phyloP scores from a whole-genome alignment of 2,113 vertebrate genomes.

The Spea multiplicata region DNA sequence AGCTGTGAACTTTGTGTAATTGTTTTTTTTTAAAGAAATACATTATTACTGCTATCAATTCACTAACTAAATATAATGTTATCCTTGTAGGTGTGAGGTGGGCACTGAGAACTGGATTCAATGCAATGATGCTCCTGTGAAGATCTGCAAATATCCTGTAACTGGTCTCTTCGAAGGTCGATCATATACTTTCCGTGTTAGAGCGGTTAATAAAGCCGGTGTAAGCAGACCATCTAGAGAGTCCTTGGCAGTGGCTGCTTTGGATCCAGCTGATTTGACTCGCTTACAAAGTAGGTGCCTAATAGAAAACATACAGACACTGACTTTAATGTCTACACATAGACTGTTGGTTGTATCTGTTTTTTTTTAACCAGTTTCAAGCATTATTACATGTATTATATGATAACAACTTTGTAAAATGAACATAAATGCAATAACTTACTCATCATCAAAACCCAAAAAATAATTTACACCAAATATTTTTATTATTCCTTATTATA shows the following conservation, averaged over 20 bases:
- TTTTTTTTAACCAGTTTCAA: no score
- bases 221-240: slow-evolving; percentile 84
- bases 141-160: slow-evolving; percentile 92
- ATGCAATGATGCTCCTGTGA: slow-evolving; percentile 92
- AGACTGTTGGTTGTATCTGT: no score
- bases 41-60: neutral
- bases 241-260: slow-evolving; percentile 84
- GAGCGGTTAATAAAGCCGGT: slow-evolving; percentile 85
- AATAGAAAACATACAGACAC: neutral
- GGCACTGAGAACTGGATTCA: slow-evolving; percentile 91
- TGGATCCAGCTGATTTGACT: slow-evolving; percentile 84
- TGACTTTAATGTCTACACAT: no score
- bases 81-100: slow-evolving; percentile 81
- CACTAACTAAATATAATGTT: neutral
- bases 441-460: no score
- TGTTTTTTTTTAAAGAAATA: neutral
- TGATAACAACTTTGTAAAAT: no score
- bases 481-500: no score
- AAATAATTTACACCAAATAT: no score
- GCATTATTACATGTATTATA: no score
- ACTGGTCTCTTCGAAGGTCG: slow-evolving; percentile 85
- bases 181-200: slow-evolving; percentile 87
- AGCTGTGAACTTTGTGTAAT: no score
- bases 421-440: no score
- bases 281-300: slow-evolving; percentile 76